These are phyloP conservation scores for Bicyclus anynana DNA, from an alignment of 1,140 invertebrate species.

Conservation along the genomic window DNA sequence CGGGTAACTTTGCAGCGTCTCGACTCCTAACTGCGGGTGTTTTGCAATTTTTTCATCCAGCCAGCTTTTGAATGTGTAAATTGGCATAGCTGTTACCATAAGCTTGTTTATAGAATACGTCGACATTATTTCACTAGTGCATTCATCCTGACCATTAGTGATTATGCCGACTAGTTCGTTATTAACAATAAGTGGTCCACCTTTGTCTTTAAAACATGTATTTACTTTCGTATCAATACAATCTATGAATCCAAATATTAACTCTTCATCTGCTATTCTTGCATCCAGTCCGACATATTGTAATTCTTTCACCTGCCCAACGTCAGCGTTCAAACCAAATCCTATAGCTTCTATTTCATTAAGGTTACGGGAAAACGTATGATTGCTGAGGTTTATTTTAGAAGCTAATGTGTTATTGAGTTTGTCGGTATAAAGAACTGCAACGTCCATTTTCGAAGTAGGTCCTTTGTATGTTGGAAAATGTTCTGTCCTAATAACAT, in stretches of 20 bases:
- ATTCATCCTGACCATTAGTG: conserved; percentile 45
- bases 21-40: conserved; percentile 23
- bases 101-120: conserved; percentile 52
- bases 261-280: conserved; percentile 26
- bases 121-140: conserved; percentile 51
- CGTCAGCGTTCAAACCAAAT: conserved; percentile 57
- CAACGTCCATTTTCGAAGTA: conserved; percentile 49
- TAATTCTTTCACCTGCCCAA: conserved; percentile 43
- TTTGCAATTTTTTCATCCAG: conserved; percentile 49
- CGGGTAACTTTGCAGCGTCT: not conserved
- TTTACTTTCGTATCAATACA: conserved; percentile 59
- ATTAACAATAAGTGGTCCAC: conserved; percentile 54
- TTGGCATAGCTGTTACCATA: conserved; percentile 47
- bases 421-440: conserved; percentile 56
- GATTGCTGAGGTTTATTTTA: conserved; percentile 54
- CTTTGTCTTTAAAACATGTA: conserved; percentile 62
- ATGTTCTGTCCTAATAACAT: conserved; percentile 54
- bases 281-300: conserved; percentile 58
- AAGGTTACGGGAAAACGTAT: conserved; percentile 31
- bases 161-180: conserved; percentile 57
- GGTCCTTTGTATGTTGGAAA: conserved; percentile 52
- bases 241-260: conserved; percentile 45
- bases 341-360: conserved; percentile 51
- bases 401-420: conserved; percentile 48
- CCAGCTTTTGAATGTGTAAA: conserved; percentile 56